Percentiles rank a stretch among this genome's conserved stretches.
These are phyloP conservation scores for Adrianichthys oophorus DNA, from an alignment of 2,797 vertebrate species.

Conservation along the genomic window DNA sequence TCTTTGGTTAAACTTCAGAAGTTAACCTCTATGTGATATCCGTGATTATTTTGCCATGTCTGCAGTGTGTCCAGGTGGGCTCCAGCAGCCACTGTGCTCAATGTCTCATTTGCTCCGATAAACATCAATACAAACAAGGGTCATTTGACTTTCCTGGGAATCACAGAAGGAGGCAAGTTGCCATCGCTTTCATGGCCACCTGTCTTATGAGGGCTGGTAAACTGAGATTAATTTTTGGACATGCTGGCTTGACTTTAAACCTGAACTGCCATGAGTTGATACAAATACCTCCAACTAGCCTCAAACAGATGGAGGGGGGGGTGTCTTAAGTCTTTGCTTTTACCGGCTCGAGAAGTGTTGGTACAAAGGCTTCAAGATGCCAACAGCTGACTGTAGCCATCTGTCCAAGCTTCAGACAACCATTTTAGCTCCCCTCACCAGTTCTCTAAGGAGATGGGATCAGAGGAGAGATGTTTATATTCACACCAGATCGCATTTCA, in stretches of 20 bases:
- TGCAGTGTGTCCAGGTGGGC: slow-evolving; percentile 20
- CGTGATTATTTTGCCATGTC: slow-evolving; percentile 36
- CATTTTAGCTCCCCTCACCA: slow-evolving; percentile 30
- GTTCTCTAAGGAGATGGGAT: slow-evolving; percentile 53
- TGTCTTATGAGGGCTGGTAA: slow-evolving; percentile 47
- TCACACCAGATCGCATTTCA: slow-evolving; percentile 66
- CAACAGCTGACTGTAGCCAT: slow-evolving; percentile 66
- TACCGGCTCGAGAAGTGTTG: slow-evolving; percentile 3
- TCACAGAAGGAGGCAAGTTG: slow-evolving; percentile 16
- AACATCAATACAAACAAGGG: slow-evolving; percentile 22
- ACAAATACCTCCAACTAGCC: slow-evolving; percentile 53
- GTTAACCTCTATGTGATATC: slow-evolving; percentile 17
- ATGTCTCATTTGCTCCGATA: slow-evolving; percentile 41
- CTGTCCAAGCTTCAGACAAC: slow-evolving; percentile 46
- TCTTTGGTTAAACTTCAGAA: background rate
- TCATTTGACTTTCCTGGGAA: slow-evolving; percentile 26
- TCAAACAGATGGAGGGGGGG: slow-evolving; percentile 47
- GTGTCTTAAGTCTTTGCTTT: slow-evolving; percentile 31
- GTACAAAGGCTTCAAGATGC: slow-evolving; percentile 45
- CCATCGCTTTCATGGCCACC: slow-evolving; percentile 21
- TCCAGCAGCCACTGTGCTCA: slow-evolving; percentile 34
- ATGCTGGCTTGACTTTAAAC: slow-evolving; percentile 41
- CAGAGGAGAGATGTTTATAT: slow-evolving; percentile 68
- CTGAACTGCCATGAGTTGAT: slow-evolving; percentile 47
- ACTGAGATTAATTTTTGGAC: slow-evolving; percentile 48